Evolutionary conservation across 2,797 vertebrate genomes (phyloP).

Genomic region (Mionectes olivaceus): DNA sequence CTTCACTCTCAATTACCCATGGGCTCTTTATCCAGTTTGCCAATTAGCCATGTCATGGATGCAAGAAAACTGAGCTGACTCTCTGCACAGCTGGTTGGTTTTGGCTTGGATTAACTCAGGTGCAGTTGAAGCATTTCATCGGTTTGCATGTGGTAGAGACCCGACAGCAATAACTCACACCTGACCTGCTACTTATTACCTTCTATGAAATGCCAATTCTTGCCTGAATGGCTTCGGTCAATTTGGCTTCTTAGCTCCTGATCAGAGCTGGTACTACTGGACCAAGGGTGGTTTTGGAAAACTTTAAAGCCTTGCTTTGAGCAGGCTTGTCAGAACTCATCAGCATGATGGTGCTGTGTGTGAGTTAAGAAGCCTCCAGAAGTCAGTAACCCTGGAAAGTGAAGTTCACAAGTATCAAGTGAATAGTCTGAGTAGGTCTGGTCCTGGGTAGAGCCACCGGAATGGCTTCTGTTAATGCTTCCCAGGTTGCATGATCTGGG

Average conservation of each 20-base stretch:
- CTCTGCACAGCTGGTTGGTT: not conserved
- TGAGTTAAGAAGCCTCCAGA: not conserved
- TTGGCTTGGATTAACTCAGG: slow-evolving; percentile 4
- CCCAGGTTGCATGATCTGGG: not conserved
- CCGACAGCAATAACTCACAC: not conserved
- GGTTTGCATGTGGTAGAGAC: not conserved
- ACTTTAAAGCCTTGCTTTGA: not conserved
- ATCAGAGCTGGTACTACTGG: not conserved
- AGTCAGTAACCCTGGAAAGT: not conserved
- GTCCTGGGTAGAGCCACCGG: not conserved
- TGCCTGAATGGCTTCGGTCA: not conserved
- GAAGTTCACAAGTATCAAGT: not conserved
- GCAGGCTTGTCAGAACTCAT: not conserved
- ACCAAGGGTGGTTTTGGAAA: not conserved
- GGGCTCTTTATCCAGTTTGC: slow-evolving; percentile 6
- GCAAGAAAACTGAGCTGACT: not conserved
- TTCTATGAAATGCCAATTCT: not conserved
- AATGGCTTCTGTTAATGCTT: not conserved
- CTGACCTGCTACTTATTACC: not conserved
- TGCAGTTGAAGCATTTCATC: not conserved
- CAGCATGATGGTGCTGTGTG: not conserved
- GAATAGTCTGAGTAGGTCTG: not conserved
- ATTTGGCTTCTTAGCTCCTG: not conserved
- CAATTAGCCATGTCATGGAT: not conserved
- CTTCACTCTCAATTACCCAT: slow-evolving; percentile 9